Base-by-base conservation (phyloP, 1,140 invertebrate species). In the Aphidius gifuensis region DNA sequence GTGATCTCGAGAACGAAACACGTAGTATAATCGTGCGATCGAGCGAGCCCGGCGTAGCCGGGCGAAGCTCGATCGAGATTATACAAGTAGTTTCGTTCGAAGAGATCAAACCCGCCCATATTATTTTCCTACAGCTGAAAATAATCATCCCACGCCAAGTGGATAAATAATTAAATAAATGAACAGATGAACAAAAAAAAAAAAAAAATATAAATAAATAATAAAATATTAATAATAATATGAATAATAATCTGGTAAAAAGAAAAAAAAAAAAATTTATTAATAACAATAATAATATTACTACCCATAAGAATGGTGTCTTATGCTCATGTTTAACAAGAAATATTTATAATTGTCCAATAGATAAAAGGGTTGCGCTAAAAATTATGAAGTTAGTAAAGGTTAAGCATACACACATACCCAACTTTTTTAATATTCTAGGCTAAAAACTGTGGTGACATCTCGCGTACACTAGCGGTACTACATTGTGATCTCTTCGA, bases 31-130 rank as follows among this genome's bases (percentile, higher is more conserved):
- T 53, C 40, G 32, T 53, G 40, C 50, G 50, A 53, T 53, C 16
- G 16, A 16, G 16, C 16, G 16, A 16, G 0, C 16, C 16, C 16
- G n/a, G n/a, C 49, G 49, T 23, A 50, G 49, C 49, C 49, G 47
- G 9, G 32, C 40, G 50, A 32, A 53, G 50, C n/a, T 53, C 50
- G 23, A 53, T 53, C 50, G 50, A 39, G 50, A 53, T 53, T 53
- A 53, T 53, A 53, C 11, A 38, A 53, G 40, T 16, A 53, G 50
- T 38, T 38, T 53, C 50, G 50, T 53, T 38, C 47, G 47, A 9
- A 53, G 23, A 53, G 50, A 53, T 39, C 40, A 3, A 39, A 9
- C 6, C 50, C 50, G 7, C 4, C 50, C 50, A 23, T 4, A 39
- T 53, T 4, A 53, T 6, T 32, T 21, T 23, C 50, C 50, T 16